Percentiles rank a stretch among this genome's conserved stretches.
Evolutionary conservation across 2,888 invertebrate genomes (phyloP).

Genomic region (Epinotia nisella): DNA sequence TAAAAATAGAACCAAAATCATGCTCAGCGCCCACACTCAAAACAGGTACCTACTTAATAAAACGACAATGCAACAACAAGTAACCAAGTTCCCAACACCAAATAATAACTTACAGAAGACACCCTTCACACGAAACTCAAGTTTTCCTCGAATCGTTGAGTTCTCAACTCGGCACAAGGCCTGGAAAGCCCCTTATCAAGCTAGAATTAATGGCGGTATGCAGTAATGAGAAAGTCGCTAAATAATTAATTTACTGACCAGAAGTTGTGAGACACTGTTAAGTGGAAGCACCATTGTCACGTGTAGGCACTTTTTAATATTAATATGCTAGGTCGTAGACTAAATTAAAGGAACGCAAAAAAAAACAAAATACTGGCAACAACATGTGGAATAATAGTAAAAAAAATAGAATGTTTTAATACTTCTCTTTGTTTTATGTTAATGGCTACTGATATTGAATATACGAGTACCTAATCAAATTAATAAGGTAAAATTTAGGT

Average conservation of each 20-base stretch:
- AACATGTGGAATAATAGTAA: too few species aligned
- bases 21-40: neutral
- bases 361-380: too few species aligned
- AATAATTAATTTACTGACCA: constrained; percentile 5
- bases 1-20: too few species aligned
- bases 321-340: too few species aligned
- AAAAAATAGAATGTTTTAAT: constrained; percentile 4
- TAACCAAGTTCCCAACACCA: constrained; percentile 22
- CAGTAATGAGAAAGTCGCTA: constrained; percentile 30
- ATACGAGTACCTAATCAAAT: too few species aligned
- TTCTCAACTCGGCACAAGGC: constrained; percentile 37
- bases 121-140: constrained; percentile 31
- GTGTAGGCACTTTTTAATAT: neutral
- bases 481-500: too few species aligned
- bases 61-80: constrained; percentile 26
- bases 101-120: constrained; percentile 38
- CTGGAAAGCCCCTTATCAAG: constrained; percentile 48
- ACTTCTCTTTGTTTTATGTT: neutral
- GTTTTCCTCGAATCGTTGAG: constrained; percentile 35
- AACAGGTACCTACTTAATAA: constrained; percentile 17
- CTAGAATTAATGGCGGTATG: constrained; percentile 48
- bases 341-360: neutral
- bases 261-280: constrained; percentile 1
- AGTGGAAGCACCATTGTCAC: neutral
- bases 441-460: too few species aligned